Conservation (phyloP, 2,888 invertebrate species). For the Beris chalybata region DNA sequence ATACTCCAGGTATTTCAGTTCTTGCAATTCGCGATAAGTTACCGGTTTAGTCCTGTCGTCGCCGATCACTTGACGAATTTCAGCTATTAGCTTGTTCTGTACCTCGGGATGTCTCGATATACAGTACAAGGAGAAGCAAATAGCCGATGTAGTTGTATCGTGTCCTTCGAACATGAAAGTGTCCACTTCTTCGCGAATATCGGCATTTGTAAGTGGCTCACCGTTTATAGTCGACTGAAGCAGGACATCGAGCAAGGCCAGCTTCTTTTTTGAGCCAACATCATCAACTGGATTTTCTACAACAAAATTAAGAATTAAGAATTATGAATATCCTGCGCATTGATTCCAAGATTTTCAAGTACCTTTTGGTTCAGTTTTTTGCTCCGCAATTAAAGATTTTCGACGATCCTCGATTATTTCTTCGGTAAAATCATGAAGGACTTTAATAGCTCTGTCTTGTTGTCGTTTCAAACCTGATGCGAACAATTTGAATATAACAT, state of each 20-base stretch:
- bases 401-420: slow-evolving; percentile 49
- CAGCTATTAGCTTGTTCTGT: slow-evolving; percentile 46
- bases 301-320: no score
- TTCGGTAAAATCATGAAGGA: slow-evolving; percentile 51
- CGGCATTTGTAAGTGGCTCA: slow-evolving; percentile 59
- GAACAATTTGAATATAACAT: slow-evolving; percentile 42
- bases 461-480: not conserved
- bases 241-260: slow-evolving; percentile 68
- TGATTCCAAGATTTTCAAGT: not conserved
- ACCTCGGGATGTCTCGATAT: slow-evolving; percentile 48
- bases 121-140: slow-evolving; percentile 46
- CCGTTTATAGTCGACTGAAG: slow-evolving; percentile 63
- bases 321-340: no score
- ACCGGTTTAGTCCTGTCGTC: slow-evolving; percentile 41
- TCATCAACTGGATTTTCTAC: slow-evolving; percentile 34
- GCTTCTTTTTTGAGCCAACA: slow-evolving; percentile 61
- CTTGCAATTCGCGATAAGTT: slow-evolving; percentile 43
- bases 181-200: slow-evolving; percentile 69
- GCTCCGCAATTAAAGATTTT: not conserved
- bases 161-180: slow-evolving; percentile 70
- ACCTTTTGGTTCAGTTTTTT: not conserved
- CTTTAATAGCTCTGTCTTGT: slow-evolving; percentile 43
- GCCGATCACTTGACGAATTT: slow-evolving; percentile 46
- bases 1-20: slow-evolving; percentile 59
- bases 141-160: slow-evolving; percentile 50